Percentiles rank a stretch among this genome's conserved stretches.
Evolutionary conservation across 1,140 invertebrate genomes (phyloP).

Genomic region (Octopus sinensis): DNA sequence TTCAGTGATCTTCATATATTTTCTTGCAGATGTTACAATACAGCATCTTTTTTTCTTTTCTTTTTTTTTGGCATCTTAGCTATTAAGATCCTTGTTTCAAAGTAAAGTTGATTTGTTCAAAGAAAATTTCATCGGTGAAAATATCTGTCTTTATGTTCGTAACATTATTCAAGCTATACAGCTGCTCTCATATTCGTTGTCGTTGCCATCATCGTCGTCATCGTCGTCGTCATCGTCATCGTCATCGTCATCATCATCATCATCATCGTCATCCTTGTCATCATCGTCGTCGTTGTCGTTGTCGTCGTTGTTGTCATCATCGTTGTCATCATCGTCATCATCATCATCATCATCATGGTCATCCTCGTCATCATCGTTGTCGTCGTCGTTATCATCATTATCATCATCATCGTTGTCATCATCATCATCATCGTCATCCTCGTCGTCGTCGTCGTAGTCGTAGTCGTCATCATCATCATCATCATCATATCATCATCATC

Average conservation of each 20-base stretch:
- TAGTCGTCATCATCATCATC: too few species aligned
- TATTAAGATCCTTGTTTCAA: too few species aligned
- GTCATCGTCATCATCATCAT: conserved; percentile 15
- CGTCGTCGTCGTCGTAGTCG: too few species aligned
- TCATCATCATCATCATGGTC: conserved; percentile 15
- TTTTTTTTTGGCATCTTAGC: too few species aligned
- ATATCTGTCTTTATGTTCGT: too few species aligned
- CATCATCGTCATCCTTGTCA: conserved; percentile 9
- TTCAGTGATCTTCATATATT: too few species aligned
- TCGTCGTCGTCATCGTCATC: conserved; percentile 13
- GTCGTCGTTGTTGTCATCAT: conserved; percentile 15
- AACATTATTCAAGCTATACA: too few species aligned
- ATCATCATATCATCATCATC: too few species aligned
- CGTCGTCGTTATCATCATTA: conserved; percentile 17
- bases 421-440: conserved; percentile 22
- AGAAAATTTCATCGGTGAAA: too few species aligned
- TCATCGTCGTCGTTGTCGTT: conserved; percentile 10
- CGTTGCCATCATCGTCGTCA: conserved; percentile 12
- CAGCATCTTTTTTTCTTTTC: too few species aligned
- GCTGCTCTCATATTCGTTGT: neutral
- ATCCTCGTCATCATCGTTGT: conserved; percentile 14
- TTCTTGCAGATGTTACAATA: too few species aligned
- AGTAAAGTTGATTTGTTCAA: too few species aligned
- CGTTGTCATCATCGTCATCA: conserved; percentile 14
- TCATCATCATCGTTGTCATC: conserved; percentile 19